Base-by-base conservation (phyloP, 1,140 invertebrate species). In the Onthophagus taurus region DNA sequence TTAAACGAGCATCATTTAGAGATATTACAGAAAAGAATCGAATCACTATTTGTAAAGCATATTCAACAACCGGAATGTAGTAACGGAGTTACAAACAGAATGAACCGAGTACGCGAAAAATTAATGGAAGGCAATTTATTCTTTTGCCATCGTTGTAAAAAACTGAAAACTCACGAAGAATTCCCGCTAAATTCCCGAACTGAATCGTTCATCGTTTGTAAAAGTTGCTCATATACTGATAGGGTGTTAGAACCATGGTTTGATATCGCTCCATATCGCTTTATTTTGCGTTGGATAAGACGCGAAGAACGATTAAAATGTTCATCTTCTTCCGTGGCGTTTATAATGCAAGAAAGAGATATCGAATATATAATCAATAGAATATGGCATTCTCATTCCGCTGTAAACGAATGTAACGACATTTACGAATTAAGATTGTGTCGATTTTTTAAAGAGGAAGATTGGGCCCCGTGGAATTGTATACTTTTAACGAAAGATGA, bases 391-490 rank as follows among this genome's bases (percentile, higher is more conserved):
- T 70, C 74, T 0, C 74, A 70, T 53, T 84, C 81, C 0, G 71
- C 72, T 2, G 63, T 83, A 6, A 80, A 76, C 41, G 78, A 78
- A 50, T 68, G 65, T 21, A 53, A 54, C 12, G 74, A 82, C 49
- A 55, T 81, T 9, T 70, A 71, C 4, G 57, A 72, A 17, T 54
- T 84, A 30, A 63, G 74, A 29, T 52, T 81, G 14, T 70, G 70
- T 18, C 63, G 79, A 9, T 84, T 78, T 68, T 57, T 72, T 23
- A 61, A 64, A 1, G 50, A 73, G 3, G 55, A 72, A 23, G 73
- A 76, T 29, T 84, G 81, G 81, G 69, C 76, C 6, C 81, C 81
- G 1, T 84, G 80, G 81, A 84, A 84, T 54, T 81, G 78, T 51
- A 72, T 84, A 39, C 56, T 83, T 13, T 59, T 84, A 1, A 81